Evolutionary conservation across 2,113 vertebrate genomes (phyloP), one percentile per base, ranked within the genome.

Genomic region (Cromileptes altivelis): DNA sequence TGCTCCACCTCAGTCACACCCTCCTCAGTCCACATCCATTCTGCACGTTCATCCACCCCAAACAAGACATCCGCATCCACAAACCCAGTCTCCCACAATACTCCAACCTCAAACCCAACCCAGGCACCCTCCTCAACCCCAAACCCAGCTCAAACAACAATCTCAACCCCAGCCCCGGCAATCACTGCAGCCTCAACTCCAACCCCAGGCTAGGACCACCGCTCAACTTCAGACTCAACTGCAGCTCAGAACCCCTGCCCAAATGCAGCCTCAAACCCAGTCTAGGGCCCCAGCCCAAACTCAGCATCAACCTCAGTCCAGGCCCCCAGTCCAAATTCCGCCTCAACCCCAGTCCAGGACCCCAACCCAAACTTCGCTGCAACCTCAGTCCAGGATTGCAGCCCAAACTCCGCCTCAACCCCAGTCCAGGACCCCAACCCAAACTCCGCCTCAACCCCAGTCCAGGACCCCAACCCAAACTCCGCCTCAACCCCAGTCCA

Each of bases 61-160:
- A 81, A 75, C 88, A 17, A 84, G 84, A 27, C 89, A 82, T 49
- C 61, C 74, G n/a, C 82, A 76, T n/a, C 68, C 71, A 3, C 88
- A 92, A n/a, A 40, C 70, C 27, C 91, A 84, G 56, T 58, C 87
- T 30, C 33, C 88, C 19, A 53, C 79, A 45, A 42, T 68, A 9
- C 76, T 86, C 1, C 88, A 89, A 27, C 12, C 92, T 61, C 88
- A 89, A 23, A 37, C 47, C 10, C 85, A 85, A 6, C 9, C 78
- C 21, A 79, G 83, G 37, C 50, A 73, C 52, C n/a, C 15, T 0
- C 45, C 78, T 57, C 70, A 75, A 53, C 37, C 25, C 49, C 62
- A 63, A 19, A 33, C 33, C 53, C 27, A 7, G 6, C 53, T 4
- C 79, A 68, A 19, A 11, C 6, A 10, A 18, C 78, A 78, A 2